phyloP scores from a whole-genome alignment of 2,888 invertebrate genomes.

The Oxycera nigricornis region DNA sequence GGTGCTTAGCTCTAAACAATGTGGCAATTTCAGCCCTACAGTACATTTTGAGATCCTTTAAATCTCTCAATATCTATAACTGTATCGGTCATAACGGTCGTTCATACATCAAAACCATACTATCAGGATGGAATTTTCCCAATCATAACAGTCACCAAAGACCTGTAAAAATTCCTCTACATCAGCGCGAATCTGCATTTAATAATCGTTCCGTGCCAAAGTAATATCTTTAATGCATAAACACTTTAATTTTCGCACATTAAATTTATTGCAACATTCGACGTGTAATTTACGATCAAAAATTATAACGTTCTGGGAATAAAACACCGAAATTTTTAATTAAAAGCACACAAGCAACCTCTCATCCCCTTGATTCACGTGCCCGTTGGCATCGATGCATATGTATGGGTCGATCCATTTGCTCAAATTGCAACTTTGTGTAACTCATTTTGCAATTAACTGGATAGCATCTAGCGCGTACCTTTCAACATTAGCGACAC shows the following conservation, averaged over 20 bases:
- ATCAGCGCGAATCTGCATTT: no score
- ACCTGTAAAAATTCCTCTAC: no score
- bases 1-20: no score
- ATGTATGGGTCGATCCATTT: not conserved
- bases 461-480: not conserved
- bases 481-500: not conserved
- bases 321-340: not conserved
- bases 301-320: not conserved
- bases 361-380: not conserved
- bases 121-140: no score
- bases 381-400: not conserved
- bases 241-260: not conserved
- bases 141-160: no score
- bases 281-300: not conserved
- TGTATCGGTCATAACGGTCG: no score
- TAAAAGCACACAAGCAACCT: not conserved
- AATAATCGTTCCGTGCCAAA: no score
- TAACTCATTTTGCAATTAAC: conserved; percentile 14
- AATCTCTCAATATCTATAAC: no score
- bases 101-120: no score
- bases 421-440: not conserved
- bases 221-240: no score
- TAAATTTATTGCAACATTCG: not conserved
- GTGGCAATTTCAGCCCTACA: no score
- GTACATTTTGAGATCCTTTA: no score